Evolutionary conservation across 1,140 invertebrate genomes (phyloP).

Genomic region (Stegodyphus dumicola): DNA sequence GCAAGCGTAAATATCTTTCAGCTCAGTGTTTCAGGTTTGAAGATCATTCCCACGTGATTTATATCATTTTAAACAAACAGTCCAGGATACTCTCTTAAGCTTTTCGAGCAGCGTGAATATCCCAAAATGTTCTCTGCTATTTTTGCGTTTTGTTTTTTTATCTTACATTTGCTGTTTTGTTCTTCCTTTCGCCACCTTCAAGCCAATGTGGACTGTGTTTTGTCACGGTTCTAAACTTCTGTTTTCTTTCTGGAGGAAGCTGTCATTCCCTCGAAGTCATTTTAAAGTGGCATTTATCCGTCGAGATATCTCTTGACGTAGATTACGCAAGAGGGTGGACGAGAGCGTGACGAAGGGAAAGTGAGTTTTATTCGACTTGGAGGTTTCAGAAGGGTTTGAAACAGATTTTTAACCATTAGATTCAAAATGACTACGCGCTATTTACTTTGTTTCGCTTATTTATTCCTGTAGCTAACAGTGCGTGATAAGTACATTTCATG

Average conservation of each 20-base stretch:
- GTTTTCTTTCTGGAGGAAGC: neutral
- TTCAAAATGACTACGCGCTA: no score
- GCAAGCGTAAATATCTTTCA: no score
- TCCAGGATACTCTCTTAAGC: slow-evolving; percentile 33
- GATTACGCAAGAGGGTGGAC: no score
- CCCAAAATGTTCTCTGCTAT: neutral
- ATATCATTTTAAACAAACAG: slow-evolving; percentile 41
- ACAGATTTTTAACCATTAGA: no score
- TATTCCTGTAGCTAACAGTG: no score
- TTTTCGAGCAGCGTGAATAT: neutral
- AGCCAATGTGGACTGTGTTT: slow-evolving; percentile 8
- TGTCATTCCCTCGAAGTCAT: neutral
- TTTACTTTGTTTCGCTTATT: no score
- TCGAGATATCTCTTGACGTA: neutral
- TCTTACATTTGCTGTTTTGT: no score
- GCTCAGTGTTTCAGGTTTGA: no score
- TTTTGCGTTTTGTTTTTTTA: slow-evolving; percentile 1
- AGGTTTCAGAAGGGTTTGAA: no score
- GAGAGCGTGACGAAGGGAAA: no score
- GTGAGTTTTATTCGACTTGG: no score
- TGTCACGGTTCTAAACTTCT: slow-evolving; percentile 17
- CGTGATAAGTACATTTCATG: no score
- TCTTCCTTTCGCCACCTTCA: slow-evolving; percentile 6
- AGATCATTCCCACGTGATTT: slow-evolving; percentile 23
- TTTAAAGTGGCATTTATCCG: slow-evolving; percentile 23